Evolutionary conservation across 1,140 invertebrate genomes (phyloP).

Genomic region (Apis florea): DNA sequence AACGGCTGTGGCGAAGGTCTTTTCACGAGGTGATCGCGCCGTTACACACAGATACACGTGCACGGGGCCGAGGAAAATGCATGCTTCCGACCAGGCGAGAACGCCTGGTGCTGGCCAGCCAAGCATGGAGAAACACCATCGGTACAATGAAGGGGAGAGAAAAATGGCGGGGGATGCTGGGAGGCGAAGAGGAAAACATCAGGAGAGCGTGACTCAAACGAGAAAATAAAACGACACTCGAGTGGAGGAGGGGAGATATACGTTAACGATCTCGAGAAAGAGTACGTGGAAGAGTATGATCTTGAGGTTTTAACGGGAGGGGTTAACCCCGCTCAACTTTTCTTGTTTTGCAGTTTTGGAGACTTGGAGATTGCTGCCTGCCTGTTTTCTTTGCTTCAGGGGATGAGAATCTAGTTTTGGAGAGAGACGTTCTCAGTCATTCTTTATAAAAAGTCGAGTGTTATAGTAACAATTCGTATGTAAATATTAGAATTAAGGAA

Average conservation of each 20-base stretch:
- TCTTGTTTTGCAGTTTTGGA: no score
- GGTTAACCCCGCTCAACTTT: rapidly evolving
- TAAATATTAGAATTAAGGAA: no score
- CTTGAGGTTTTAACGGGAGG: not conserved
- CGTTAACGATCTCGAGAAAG: conserved; percentile 22
- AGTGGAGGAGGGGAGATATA: not conserved
- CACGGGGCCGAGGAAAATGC: conserved; percentile 35
- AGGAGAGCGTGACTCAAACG: conserved; percentile 31
- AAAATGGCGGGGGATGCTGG: conserved; percentile 24
- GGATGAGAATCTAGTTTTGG: no score
- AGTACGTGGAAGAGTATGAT: not conserved
- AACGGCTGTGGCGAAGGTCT: conserved; percentile 35
- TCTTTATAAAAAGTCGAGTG: no score
- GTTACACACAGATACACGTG: not conserved
- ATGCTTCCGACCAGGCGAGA: conserved; percentile 33
- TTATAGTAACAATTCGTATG: no score
- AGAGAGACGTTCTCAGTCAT: no score
- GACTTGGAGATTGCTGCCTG: no score
- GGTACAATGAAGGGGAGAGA: conserved; percentile 46
- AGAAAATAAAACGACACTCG: conserved; percentile 5
- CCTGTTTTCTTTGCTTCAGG: no score
- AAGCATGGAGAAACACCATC: conserved; percentile 48
- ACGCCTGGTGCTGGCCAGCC: conserved; percentile 21
- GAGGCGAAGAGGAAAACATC: conserved; percentile 9
- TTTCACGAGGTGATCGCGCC: not conserved